Conservation (phyloP, 2,113 vertebrate genomes). For the Hippocampus barbouri region DNA sequence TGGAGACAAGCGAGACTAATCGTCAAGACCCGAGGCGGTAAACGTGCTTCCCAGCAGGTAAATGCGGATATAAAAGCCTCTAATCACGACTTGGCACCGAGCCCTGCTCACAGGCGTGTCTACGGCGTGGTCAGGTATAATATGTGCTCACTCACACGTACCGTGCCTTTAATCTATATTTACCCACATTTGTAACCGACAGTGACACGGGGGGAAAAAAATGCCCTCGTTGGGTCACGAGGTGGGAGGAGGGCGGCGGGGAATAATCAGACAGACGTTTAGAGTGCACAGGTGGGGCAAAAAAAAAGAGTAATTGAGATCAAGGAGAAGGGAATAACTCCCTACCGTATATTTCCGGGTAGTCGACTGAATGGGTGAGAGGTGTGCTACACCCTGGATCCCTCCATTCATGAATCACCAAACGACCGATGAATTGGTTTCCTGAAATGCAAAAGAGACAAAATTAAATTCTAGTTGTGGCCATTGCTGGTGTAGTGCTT, state of each 20-base stretch:
- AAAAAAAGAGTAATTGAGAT: conserved; percentile 53
- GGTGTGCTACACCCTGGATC: neutral
- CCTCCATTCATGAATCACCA: neutral
- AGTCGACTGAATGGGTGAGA: neutral
- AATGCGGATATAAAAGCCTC: conserved; percentile 28
- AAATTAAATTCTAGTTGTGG: neutral
- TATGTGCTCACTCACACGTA: conserved; percentile 64
- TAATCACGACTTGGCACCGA: conserved; percentile 39
- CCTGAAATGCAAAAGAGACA: neutral
- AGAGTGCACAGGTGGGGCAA: conserved; percentile 32
- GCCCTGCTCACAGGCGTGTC: conserved; percentile 39
- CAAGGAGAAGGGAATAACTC: conserved; percentile 7
- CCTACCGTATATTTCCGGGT: neutral
- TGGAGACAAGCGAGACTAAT: conserved; percentile 16
- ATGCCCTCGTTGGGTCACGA: conserved; percentile 51
- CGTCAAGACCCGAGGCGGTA: conserved; percentile 23
- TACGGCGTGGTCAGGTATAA: conserved; percentile 1
- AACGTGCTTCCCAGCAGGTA: conserved; percentile 63
- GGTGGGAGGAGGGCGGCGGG: conserved; percentile 23
- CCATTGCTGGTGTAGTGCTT: neutral
- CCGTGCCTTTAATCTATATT: conserved; percentile 62
- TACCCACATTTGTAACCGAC: conserved; percentile 56
- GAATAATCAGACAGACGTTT: conserved; percentile 45
- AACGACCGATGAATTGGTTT: neutral
- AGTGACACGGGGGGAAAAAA: conserved; percentile 39